phyloP scores from a whole-genome alignment of 2,888 invertebrate species.

The Ochlodes sylvanus region DNA sequence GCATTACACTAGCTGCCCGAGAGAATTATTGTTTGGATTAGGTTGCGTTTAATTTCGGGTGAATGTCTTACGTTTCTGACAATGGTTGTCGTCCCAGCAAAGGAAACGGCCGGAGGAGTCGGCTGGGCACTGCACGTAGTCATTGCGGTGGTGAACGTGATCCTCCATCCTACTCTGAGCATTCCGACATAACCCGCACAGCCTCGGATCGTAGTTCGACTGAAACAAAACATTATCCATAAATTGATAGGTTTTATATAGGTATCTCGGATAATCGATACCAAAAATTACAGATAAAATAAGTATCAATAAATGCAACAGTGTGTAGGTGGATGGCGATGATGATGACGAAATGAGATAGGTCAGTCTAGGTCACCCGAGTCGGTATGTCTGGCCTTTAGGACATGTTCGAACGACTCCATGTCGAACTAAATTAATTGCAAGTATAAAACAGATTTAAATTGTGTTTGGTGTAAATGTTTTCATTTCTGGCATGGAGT shows the following conservation, averaged over 20 bases:
- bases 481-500: no score
- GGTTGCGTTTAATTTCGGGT: no score
- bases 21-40: no score
- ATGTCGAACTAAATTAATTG: neutral
- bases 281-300: neutral
- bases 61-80: slow-evolving; percentile 84
- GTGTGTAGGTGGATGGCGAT: neutral
- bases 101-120: slow-evolving; percentile 79
- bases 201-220: slow-evolving; percentile 83
- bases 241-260: no score
- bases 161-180: slow-evolving; percentile 65
- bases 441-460: neutral
- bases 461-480: no score
- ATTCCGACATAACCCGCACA: slow-evolving; percentile 73
- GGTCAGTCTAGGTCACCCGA: slow-evolving; percentile 6
- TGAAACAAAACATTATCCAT: slow-evolving; percentile 47
- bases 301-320: neutral
- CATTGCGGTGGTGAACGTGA: slow-evolving; percentile 49
- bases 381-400: neutral
- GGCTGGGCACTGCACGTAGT: slow-evolving; percentile 59
- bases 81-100: slow-evolving; percentile 93
- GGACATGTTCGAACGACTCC: neutral
- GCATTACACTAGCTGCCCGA: no score
- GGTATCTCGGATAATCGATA: no score
- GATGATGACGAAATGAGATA: neutral